Percentiles rank a stretch among this genome's conserved stretches.
Conservation (phyloP, 2,888 invertebrate species). For the Pachycephus smyrnensis region DNA sequence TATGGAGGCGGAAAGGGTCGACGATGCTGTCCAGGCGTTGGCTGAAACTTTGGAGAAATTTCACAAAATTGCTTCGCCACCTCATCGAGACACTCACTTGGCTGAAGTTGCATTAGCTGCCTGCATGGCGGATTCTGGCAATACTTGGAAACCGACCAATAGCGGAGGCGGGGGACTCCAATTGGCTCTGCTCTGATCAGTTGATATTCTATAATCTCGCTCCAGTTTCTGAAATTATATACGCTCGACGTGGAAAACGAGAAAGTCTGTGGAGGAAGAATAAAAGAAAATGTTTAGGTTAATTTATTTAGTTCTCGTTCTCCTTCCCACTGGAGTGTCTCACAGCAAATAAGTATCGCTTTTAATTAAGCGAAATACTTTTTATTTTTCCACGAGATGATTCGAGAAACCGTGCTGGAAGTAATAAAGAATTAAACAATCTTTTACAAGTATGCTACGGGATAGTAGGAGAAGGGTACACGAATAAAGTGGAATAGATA, state of each 20-base stretch:
- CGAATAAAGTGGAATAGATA: neutral
- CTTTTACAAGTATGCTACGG: neutral
- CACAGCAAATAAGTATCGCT: too few relatives aligned
- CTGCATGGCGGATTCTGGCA: slow-evolving; percentile 74
- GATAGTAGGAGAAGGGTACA: neutral
- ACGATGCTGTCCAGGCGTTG: slow-evolving; percentile 71
- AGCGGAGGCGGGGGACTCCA: neutral
- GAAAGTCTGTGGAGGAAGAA: neutral
- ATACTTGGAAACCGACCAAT: slow-evolving; percentile 49
- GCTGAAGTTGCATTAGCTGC: slow-evolving; percentile 79
- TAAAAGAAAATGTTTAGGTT: neutral
- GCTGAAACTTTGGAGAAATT: slow-evolving; percentile 73
- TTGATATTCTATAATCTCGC: neutral
- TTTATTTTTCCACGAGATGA: neutral
- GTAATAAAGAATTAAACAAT: neutral
- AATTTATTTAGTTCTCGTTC: neutral
- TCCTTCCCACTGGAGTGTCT: too few relatives aligned
- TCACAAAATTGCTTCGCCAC: slow-evolving; percentile 73
- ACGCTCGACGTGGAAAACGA: neutral
- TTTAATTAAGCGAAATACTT: neutral
- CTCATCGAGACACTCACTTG: slow-evolving; percentile 76
- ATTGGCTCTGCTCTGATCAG: neutral
- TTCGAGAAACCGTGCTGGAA: neutral
- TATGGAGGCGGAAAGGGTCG: slow-evolving; percentile 70
- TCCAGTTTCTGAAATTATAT: neutral